Evolutionary conservation across 2,797 vertebrate genomes (phyloP), one percentile per base, ranked within the genome.

Genomic region (Chelonia mydas): DNA sequence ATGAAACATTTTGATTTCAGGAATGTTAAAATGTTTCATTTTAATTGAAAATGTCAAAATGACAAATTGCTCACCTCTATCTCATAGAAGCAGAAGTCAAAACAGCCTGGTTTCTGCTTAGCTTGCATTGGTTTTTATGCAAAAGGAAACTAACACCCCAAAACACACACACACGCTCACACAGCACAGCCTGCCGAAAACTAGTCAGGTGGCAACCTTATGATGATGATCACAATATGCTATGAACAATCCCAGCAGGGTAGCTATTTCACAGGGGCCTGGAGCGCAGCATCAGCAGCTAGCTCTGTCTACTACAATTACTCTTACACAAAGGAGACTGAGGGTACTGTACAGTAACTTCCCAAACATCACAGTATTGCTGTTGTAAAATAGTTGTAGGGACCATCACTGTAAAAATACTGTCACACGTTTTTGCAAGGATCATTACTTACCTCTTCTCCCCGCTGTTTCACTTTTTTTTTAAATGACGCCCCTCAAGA

Each of bases 401-500:
- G 19, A n/a, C 3, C 51, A 47, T 33, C 33, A 47, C 31, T 12
- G 41, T 41, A 84, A 72, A 87, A 65, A 84, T 65, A 57, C 13
- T 0, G 16, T 49, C 84, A n/a, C 31, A 72, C 9, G 5, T 87
- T 87, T 83, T 87, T 82, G 28, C 27, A 37, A 50, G 50, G 59
- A 31, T 53, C n/a, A 80, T 28, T 50, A 87, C 2, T n/a, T 37
- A 8, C 17, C n/a, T 8, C 31, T 86, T 84, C 25, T 80, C 80
- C 45, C 5, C 78, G 51, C 77, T 81, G 85, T 45, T 85, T 45
- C 51, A 79, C 11, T 2, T 21, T 31, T 78, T 54, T 94, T 53
- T 8, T 87, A 95, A 88, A 90, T 54, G 47, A 87, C 51, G 88
- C 76, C 65, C 31, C 87, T 84, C 80, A 81, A 90, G 76, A 81